A percentile compares a stretch with the other conserved stretches of the same genome.
phyloP scores from a whole-genome alignment of 2,797 vertebrate genomes.

The Pogoniulus pusillus region DNA sequence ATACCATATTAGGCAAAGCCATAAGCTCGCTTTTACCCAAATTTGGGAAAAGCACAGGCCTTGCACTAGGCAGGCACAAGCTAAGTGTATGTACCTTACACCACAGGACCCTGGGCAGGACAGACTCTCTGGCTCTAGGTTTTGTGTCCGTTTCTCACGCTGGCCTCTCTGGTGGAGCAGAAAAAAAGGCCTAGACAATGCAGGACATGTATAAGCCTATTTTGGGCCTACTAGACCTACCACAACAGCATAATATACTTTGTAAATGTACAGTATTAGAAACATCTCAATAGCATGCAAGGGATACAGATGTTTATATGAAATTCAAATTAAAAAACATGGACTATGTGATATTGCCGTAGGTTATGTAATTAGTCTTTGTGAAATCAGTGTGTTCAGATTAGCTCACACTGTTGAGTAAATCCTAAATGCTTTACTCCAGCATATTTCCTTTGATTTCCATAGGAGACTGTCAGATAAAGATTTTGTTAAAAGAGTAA shows the following conservation, averaged over 20 bases:
- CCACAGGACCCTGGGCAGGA: no score
- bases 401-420: not conserved
- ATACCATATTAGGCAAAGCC: no score
- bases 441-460: slow-evolving; percentile 3
- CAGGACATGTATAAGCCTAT: no score
- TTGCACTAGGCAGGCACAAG: no score
- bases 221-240: no score
- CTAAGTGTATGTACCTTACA: no score
- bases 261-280: not conserved
- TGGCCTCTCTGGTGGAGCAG: no score
- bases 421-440: slow-evolving; percentile 5
- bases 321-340: not conserved
- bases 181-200: no score
- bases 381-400: not conserved
- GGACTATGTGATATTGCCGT: not conserved
- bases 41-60: no score
- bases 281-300: not conserved
- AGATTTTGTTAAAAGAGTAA: slow-evolving; percentile 27
- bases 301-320: not conserved
- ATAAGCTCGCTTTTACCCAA: no score
- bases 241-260: not conserved
- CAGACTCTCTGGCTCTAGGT: no score
- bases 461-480: not conserved
- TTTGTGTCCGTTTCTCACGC: no score
- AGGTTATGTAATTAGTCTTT: slow-evolving; percentile 3